These are phyloP conservation scores for Amphiduros pacificus DNA, from an alignment of 2,888 invertebrate species.

Conservation along the genomic window DNA sequence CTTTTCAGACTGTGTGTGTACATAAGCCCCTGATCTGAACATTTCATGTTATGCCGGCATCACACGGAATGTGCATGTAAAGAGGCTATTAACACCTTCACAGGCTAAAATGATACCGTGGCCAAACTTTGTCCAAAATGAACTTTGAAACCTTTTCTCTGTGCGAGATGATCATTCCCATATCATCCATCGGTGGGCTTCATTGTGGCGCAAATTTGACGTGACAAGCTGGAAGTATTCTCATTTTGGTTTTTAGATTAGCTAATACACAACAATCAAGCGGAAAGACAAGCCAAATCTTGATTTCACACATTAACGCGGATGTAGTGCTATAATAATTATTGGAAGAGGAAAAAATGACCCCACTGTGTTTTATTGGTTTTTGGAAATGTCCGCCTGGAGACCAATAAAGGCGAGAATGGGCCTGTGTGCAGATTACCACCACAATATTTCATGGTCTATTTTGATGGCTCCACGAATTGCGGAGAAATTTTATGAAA, in stretches of 20 bases:
- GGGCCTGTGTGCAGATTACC: neutral
- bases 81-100: no score
- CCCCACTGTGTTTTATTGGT: slow-evolving; percentile 9
- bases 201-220: neutral
- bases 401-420: slow-evolving; percentile 7
- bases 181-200: neutral
- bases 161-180: neutral
- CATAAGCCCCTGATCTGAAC: no score
- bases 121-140: no score
- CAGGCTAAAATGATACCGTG: no score
- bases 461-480: slow-evolving; percentile 4
- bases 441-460: slow-evolving; percentile 13
- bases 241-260: neutral
- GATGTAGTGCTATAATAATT: slow-evolving; percentile 14
- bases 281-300: slow-evolving; percentile 2
- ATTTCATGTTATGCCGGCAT: no score
- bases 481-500: slow-evolving; percentile 15
- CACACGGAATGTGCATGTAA: no score
- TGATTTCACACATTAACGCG: slow-evolving; percentile 9
- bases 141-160: no score
- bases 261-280: no score
- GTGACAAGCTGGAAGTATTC: neutral
- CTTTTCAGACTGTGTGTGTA: no score
- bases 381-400: slow-evolving; percentile 14
- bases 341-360: slow-evolving; percentile 7